Evolutionary conservation across 2,888 invertebrate genomes (phyloP), one percentile per base, ranked within the genome.

Genomic region (Chrysolina oricalcia): DNA sequence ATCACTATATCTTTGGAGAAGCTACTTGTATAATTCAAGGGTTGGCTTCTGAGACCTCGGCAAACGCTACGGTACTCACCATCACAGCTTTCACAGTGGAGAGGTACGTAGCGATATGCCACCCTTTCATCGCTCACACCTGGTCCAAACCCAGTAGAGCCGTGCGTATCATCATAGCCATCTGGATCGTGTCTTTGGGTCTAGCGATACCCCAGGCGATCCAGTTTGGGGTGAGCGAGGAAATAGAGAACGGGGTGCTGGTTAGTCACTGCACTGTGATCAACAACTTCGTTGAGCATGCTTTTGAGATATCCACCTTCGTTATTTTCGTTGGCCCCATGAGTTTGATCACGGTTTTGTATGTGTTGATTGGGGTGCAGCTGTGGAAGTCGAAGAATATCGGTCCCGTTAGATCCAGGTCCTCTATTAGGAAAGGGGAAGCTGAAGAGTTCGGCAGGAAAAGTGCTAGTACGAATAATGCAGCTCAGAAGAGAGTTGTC

Each of bases 111-210:
- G 88, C 88, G 0, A 88, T 94, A 43, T 93, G 93, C 80, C 92
- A 93, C 83, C 94, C 93, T 0, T 92, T 94, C 83, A 87, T 91
- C 15, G 90, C 92, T 0, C 96, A 97, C 86, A 95, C 95, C 73
- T 94, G 96, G 93, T 96, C 97, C 4, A 96, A 96, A 85, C 89
- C 97, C 40, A 94, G 96, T 17, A 91, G 97, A 53, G 97, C 96
- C 15, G 90, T 95, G 71, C 94, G 94, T 84, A 92, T 95, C 82
- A 95, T 97, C 59, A 88, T 95, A 17, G 89, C 92, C 53, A 92
- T 97, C 77, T 98, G 98, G 98, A 68, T 78, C n/a, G 62, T 93
- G 0, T 94, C 97, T 0, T 88, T 96, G 79, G 89, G 92, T 77
- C 89, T 94, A 83, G 95, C 95, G 0, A 88, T 94, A 67, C 95